phyloP scores from a whole-genome alignment of 1,140 invertebrate genomes.

The Babylonia areolata region DNA sequence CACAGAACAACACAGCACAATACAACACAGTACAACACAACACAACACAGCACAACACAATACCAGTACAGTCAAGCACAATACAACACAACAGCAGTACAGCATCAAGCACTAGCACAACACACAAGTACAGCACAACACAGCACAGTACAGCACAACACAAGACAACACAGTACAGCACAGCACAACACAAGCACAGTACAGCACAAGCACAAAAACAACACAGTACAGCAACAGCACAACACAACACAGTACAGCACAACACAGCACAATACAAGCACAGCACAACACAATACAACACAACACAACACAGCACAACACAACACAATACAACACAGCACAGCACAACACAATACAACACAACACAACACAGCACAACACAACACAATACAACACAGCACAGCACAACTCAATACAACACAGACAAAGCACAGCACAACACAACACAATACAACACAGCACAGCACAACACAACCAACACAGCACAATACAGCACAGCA shows the following conservation, averaged over 20 bases:
- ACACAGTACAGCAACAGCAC: too few relatives aligned
- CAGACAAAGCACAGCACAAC: background rate
- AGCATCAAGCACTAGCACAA: background rate
- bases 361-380: slow-evolving; percentile 1
- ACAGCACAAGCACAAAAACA: too few relatives aligned
- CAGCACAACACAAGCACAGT: too few relatives aligned
- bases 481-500: background rate
- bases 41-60: background rate
- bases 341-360: background rate
- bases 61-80: background rate
- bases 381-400: background rate
- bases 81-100: background rate
- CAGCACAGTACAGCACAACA: background rate
- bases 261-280: background rate
- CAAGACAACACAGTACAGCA: too few relatives aligned
- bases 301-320: background rate
- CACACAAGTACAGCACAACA: too few relatives aligned
- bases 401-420: background rate
- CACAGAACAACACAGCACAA: too few relatives aligned
- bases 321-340: too few relatives aligned
- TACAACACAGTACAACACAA: too few relatives aligned
- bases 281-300: slow-evolving; percentile 3
- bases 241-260: background rate
- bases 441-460: background rate
- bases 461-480: background rate